These are phyloP conservation scores for Epinephelus moara DNA, from an alignment of 2,113 vertebrate species.

Conservation along the genomic window DNA sequence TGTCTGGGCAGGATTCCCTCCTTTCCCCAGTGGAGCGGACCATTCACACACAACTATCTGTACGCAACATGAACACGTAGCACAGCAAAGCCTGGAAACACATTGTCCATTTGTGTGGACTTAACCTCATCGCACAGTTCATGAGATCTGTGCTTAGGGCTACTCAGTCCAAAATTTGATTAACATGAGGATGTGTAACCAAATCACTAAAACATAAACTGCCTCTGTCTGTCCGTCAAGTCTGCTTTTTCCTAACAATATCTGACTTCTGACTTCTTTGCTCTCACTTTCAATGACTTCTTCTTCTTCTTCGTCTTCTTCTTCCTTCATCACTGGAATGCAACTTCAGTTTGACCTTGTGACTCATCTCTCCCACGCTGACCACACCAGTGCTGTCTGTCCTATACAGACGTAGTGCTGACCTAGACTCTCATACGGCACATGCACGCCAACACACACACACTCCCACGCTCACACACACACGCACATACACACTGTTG, in stretches of 20 bases:
- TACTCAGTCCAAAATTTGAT: not conserved
- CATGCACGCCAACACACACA: constrained; percentile 7
- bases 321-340: constrained; percentile 63
- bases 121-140: constrained; percentile 19
- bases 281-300: constrained; percentile 50
- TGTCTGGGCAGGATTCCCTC: constrained; percentile 80
- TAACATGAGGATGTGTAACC: constrained; percentile 39
- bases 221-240: constrained; percentile 17
- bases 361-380: constrained; percentile 81
- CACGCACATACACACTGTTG: constrained; percentile 54
- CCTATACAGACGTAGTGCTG: constrained; percentile 56
- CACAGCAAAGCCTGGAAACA: constrained; percentile 52
- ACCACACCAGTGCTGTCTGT: constrained; percentile 68
- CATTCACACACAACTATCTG: constrained; percentile 67
- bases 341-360: constrained; percentile 74
- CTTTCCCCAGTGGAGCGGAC: constrained; percentile 71
- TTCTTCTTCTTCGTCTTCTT: constrained; percentile 29
- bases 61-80: constrained; percentile 58
- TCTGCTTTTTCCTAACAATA: constrained; percentile 26
- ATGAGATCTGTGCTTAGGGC: constrained; percentile 31
- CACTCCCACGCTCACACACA: constrained; percentile 10
- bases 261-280: constrained; percentile 46
- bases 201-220: constrained; percentile 40
- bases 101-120: constrained; percentile 24
- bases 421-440: constrained; percentile 46